Conservation (phyloP, 2,888 invertebrate genomes). For the Dusona sp. region DNA sequence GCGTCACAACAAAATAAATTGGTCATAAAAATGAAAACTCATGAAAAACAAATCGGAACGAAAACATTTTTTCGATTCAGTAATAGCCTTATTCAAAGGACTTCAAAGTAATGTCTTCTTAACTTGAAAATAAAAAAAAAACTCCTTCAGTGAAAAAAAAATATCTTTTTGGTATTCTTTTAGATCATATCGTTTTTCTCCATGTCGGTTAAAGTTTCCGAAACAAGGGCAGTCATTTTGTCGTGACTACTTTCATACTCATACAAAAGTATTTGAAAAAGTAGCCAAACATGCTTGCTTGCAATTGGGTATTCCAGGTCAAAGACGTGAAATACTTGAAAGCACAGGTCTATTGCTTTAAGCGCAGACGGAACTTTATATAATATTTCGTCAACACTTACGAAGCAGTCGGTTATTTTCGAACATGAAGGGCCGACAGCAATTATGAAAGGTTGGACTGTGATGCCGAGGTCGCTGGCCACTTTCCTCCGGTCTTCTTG, state of each 20-base stretch:
- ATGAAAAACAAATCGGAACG: background rate
- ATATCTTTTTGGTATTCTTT: background rate
- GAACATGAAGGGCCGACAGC: slow-evolving; percentile 29
- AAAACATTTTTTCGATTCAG: background rate
- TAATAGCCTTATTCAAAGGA: background rate
- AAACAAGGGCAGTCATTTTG: slow-evolving; percentile 29
- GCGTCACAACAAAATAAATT: background rate
- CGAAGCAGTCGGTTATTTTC: background rate
- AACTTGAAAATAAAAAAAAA: background rate
- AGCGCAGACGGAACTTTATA: slow-evolving; percentile 1
- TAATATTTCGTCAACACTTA: background rate
- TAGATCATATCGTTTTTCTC: background rate
- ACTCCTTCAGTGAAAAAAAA: background rate
- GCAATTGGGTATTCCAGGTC: slow-evolving; percentile 12
- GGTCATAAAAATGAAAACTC: background rate
- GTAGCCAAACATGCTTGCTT: slow-evolving; percentile 37
- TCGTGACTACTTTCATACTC: slow-evolving; percentile 35
- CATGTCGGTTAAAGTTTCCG: slow-evolving; percentile 15
- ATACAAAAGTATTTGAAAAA: slow-evolving; percentile 42
- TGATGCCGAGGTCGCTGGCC: background rate
- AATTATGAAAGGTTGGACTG: slow-evolving; percentile 49
- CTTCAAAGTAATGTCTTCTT: background rate
- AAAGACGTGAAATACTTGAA: background rate
- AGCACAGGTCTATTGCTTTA: slow-evolving; percentile 2
- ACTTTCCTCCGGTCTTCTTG: slow-evolving; percentile 17